Base-by-base conservation (phyloP, 2,888 invertebrate genomes). In the Amblyjoppa proteus region DNA sequence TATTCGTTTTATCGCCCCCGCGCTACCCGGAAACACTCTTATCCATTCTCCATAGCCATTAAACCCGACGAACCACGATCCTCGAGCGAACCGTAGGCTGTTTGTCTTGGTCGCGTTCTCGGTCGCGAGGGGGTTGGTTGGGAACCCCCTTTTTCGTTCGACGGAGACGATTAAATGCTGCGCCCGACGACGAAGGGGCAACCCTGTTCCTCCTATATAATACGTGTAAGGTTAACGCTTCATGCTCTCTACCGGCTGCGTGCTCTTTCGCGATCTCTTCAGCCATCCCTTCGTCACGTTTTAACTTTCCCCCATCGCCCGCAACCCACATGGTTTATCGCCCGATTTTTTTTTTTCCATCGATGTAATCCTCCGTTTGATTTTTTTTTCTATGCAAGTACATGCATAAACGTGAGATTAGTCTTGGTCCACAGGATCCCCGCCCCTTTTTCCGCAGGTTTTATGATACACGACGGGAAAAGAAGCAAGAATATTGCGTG, bases 31-130 rank as follows among this genome's bases (percentile, higher is more conserved):
- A 49, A 82, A 85, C 81, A 81, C 78, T 81, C 81, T 82, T 82
- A 85, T 85, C 85, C 85, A 85, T 85, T 85, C 81, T 81, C 85
- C 82, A 81, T 82, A 82, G 85, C 85, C 85, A 85, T 85, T 85
- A 85, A 85, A 74, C 85, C 28, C 58, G 75, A 75, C 75, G 81
- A 85, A 78, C 85, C 85, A 49, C 81, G 81, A 81, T 84, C 56
- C 81, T 64, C 56, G 79, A 79, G 70, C 73, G 73, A 83, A 83
- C 76, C 76, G 68, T 66, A 25, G 79, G 83, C 80, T 85, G 81
- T 85, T 85, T 82, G 81, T 82, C 85, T 85, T 85, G 64, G 71
- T 41, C 38, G 13, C 49, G 13, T 38, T 38, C 41, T 53, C 49
- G 51, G 31, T 69, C 56, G 68, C 20, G 70, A 78, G 45, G 64